phyloP scores from a whole-genome alignment of 2,797 vertebrate genomes.

The Premnoplex brunnescens region DNA sequence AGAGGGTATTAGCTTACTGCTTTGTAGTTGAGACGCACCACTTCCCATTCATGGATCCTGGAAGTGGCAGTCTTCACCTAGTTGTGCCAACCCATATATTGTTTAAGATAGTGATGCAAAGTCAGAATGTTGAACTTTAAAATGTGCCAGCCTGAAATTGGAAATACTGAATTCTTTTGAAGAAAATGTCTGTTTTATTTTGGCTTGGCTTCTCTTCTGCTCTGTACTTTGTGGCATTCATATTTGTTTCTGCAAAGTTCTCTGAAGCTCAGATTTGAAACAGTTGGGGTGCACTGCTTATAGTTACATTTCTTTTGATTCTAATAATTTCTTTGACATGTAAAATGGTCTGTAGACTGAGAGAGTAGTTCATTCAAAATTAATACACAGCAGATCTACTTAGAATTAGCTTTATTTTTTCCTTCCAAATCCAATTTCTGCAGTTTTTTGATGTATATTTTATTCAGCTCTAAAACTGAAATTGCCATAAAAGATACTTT shows the following conservation, averaged over 20 bases:
- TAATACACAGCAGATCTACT: not conserved
- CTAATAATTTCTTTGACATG: not conserved
- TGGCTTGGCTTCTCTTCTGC: not conserved
- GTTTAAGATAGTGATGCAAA: not conserved
- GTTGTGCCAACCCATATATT: not conserved
- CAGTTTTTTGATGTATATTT: conserved; percentile 8
- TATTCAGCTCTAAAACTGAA: conserved; percentile 17
- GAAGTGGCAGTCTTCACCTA: not conserved
- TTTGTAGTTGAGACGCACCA: not conserved
- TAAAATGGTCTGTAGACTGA: not conserved
- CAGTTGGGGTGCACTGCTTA: not conserved
- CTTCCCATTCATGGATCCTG: not conserved
- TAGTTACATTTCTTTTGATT: not conserved
- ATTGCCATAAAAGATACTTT: not conserved
- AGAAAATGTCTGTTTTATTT: not conserved
- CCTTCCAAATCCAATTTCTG: not conserved
- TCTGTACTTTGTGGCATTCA: not conserved
- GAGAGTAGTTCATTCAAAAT: not conserved
- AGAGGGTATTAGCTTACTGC: not conserved
- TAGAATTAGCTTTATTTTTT: conserved; percentile 14
- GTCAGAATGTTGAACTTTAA: not conserved
- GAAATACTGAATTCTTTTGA: not conserved
- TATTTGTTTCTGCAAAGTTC: not conserved
- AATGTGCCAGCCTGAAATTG: not conserved
- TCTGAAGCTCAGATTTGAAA: not conserved